Conservation (phyloP, 2,888 invertebrate species). For the Eristalis tenax region DNA sequence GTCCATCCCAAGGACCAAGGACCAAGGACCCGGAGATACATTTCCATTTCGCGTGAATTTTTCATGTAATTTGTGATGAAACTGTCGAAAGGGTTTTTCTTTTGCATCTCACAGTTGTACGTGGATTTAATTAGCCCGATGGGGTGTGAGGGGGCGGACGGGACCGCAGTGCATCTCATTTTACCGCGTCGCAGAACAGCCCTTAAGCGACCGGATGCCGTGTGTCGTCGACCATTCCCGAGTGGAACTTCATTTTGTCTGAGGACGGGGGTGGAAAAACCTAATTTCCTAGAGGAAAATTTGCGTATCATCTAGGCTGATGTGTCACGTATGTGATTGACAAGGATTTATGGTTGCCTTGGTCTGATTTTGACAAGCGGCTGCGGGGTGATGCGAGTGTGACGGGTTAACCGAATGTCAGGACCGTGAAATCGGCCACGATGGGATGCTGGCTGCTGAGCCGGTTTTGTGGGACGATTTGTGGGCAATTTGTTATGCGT, state of each 20-base stretch:
- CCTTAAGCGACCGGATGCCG: slow-evolving; percentile 25
- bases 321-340: slow-evolving; percentile 77
- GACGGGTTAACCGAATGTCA: slow-evolving; percentile 12
- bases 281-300: slow-evolving; percentile 3
- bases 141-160: background rate
- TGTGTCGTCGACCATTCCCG: background rate
- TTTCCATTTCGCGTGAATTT: slow-evolving; percentile 42
- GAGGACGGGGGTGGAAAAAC: background rate
- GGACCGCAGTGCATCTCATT: background rate
- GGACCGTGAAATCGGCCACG: slow-evolving; percentile 36
- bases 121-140: slow-evolving; percentile 59
- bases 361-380: slow-evolving; percentile 47
- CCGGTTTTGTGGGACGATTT: background rate
- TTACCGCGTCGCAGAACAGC: slow-evolving; percentile 13
- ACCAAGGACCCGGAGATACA: background rate
- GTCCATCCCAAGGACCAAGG: background rate
- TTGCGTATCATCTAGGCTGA: slow-evolving; percentile 47
- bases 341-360: slow-evolving; percentile 76
- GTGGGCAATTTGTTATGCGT: slow-evolving; percentile 20
- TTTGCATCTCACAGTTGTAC: background rate
- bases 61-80: slow-evolving; percentile 66
- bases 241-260: background rate
- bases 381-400: background rate
- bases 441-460: background rate
- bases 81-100: slow-evolving; percentile 56